Base-by-base conservation (phyloP, 2,797 vertebrate genomes). In the Staurois parvus region DNA sequence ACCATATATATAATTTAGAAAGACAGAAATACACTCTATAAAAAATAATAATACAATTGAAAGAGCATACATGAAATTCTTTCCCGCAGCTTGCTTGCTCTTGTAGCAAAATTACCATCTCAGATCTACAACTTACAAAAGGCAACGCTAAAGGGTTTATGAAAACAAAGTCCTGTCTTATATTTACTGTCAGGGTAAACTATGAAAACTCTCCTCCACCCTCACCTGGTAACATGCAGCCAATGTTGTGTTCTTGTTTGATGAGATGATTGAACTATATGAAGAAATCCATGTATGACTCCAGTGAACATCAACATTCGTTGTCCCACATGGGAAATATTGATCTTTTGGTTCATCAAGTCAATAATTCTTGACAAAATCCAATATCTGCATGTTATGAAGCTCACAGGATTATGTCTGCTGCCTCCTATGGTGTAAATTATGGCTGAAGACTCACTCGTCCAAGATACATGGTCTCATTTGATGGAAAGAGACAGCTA, bases 351-450 rank as follows among this genome's bases (percentile, higher is more conserved):
- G 56, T 73, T 84, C 76, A 80, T 79, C 70, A 74, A 80, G 77
- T 80, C 77, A 85, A 85, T 85, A 79, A 79, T 56, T 80, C 70
- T 59, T 37, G 84, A 85, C 69, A 85, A 80, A 70, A 85, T 80
- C 62, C 84, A 79, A 79, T 85, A 85, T 37, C 28, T 79, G 74
- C 67, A 59, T 80, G 69, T 68, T 84, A 74, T 79, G 76, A 84
- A 79, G 42, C 37, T 42, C 76, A 64, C 28, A 30, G 56, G 70
- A 67, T 73, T 29, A 84, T 66, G 69, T 37, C 56, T 66, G 56
- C 56, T 72, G 21, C 56, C 56, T 66, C 68, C 67, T 72, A 73
- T 21, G n/a, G 48, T 73, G 29, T 52, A 79, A 80, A 32, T 40
- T 40, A 59, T 48, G 37, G 34, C 76, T 62, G 40, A 24, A 37